Conservation (phyloP, 2,113 vertebrate genomes). For the Apaloderma vittatum region DNA sequence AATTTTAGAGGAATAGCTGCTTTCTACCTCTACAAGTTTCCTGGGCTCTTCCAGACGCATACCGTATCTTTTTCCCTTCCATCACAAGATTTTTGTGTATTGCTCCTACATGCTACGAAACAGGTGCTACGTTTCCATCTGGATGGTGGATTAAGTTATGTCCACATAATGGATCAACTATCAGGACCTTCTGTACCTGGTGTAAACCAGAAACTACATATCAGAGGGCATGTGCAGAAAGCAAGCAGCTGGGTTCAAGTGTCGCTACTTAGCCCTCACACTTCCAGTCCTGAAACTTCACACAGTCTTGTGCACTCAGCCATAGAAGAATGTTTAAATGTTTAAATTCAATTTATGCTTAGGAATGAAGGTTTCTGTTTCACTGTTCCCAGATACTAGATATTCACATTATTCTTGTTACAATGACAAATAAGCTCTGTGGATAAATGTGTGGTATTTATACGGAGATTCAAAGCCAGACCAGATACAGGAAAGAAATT, state of each 20-base stretch:
- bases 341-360: not conserved
- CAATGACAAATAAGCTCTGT: not conserved
- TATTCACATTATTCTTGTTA: not conserved
- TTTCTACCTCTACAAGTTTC: constrained; percentile 51
- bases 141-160: constrained; percentile 39
- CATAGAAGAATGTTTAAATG: not conserved
- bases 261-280: not conserved
- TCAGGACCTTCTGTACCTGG: not conserved
- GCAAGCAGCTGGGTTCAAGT: not conserved
- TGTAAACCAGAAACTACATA: not conserved
- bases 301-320: not conserved
- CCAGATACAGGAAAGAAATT: not conserved
- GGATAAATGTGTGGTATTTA: not conserved
- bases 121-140: constrained; percentile 15
- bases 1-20: constrained; percentile 45
- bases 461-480: not conserved
- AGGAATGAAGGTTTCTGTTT: not conserved
- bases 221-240: not conserved
- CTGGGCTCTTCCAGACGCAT: not conserved
- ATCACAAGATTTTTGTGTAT: not conserved
- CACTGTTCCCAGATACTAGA: not conserved
- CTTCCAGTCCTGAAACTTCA: not conserved
- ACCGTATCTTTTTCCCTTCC: not conserved
- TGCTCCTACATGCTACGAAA: not conserved
- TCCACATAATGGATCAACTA: not conserved